Conservation (phyloP, 2,113 vertebrate genomes). For the Barnardius zonarius region DNA sequence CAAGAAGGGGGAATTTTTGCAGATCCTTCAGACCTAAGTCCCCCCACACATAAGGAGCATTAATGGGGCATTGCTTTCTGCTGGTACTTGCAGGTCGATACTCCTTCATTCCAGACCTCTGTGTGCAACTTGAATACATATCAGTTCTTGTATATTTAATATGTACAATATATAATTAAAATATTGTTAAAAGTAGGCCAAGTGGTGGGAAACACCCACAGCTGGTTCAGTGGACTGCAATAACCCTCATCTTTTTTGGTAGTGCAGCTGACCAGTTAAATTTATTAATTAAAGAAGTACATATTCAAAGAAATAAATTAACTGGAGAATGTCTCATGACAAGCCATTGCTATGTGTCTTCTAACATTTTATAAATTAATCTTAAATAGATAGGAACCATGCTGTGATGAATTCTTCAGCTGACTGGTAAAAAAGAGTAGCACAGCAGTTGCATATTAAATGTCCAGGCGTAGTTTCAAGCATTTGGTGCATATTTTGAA, state of each 20-base stretch:
- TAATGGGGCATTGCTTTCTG: neutral
- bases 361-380: slow-evolving; percentile 21
- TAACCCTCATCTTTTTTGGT: neutral
- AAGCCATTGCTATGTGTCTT: neutral
- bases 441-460: slow-evolving; percentile 10
- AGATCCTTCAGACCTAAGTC: neutral
- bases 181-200: neutral
- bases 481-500: slow-evolving; percentile 5
- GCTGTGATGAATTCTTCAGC: neutral
- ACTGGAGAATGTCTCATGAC: neutral
- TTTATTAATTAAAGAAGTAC: neutral
- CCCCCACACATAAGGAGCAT: rapidly evolving
- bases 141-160: neutral
- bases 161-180: neutral
- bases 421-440: neutral
- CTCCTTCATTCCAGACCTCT: neutral
- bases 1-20: neutral
- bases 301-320: neutral
- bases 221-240: neutral
- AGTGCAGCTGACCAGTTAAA: neutral
- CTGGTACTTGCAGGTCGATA: neutral
- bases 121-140: neutral
- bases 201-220: neutral
- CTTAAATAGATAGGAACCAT: neutral
- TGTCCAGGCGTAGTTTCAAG: neutral